Percentiles rank a stretch among this genome's conserved stretches.
Evolutionary conservation across 2,113 vertebrate genomes (phyloP).

Genomic region (Paraplagusia blochii): DNA sequence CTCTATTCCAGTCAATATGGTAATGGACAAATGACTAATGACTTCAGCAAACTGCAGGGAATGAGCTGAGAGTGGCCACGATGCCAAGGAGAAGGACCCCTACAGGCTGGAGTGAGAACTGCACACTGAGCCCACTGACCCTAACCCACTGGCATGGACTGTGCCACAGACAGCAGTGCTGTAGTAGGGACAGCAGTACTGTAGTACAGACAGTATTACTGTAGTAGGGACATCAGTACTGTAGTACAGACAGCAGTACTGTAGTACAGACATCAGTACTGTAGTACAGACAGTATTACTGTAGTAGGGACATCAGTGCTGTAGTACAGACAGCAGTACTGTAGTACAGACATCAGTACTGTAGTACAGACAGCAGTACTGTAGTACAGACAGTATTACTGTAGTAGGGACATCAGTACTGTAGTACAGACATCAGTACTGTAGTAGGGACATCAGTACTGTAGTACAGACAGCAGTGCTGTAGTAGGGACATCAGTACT

Average conservation of each 20-base stretch:
- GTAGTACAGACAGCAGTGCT: background rate
- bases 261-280: too few relatives aligned
- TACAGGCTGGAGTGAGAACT: constrained; percentile 60
- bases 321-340: background rate
- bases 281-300: too few relatives aligned
- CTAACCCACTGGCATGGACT: too few relatives aligned
- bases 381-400: too few relatives aligned
- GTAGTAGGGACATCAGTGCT: background rate
- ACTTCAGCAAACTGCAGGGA: constrained; percentile 70
- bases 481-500: background rate
- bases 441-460: background rate
- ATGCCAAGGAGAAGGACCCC: constrained; percentile 71
- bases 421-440: background rate
- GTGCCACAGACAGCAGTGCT: background rate
- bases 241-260: background rate
- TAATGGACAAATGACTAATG: constrained; percentile 75
- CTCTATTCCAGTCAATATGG: constrained; percentile 63
- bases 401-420: background rate
- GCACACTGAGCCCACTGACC: background rate
- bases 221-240: too few relatives aligned
- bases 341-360: background rate
- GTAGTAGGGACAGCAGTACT: too few relatives aligned
- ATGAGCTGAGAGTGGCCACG: constrained; percentile 68
- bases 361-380: too few relatives aligned
- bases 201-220: background rate